Conservation (phyloP, 2,888 invertebrate species). For the Cactoblastis cactorum region DNA sequence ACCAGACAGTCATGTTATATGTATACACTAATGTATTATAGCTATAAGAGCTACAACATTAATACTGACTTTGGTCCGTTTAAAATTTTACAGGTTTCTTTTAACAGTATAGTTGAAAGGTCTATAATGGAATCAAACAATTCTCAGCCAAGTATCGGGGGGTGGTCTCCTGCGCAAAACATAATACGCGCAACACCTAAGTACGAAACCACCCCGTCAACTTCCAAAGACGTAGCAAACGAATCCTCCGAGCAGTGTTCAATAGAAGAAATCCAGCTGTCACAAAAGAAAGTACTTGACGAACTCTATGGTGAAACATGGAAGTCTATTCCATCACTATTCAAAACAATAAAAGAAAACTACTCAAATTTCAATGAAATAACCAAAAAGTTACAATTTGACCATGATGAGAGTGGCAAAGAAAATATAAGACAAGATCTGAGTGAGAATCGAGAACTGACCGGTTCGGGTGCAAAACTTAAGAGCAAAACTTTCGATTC, state of each 20-base stretch:
- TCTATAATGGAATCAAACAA: conserved; percentile 31
- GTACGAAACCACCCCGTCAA: conserved; percentile 49
- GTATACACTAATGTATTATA: neutral
- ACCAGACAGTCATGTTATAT: neutral
- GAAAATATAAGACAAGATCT: conserved; percentile 53
- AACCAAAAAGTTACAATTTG: conserved; percentile 55
- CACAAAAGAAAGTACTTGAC: conserved; percentile 63
- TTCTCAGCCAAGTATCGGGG: conserved; percentile 47
- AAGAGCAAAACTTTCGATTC: conserved; percentile 35
- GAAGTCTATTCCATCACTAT: conserved; percentile 70
- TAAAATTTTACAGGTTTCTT: conserved; percentile 50
- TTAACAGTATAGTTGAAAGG: conserved; percentile 40
- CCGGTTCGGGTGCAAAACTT: conserved; percentile 53
- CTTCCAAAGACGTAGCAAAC: conserved; percentile 57
- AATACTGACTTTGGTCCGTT: neutral
- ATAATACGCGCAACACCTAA: conserved; percentile 60
- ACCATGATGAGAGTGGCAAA: conserved; percentile 59
- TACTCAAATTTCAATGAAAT: conserved; percentile 44
- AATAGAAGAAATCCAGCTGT: conserved; percentile 57
- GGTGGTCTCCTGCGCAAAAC: conserved; percentile 67
- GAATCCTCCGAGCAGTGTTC: conserved; percentile 62
- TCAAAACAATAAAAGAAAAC: conserved; percentile 50
- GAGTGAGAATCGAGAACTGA: conserved; percentile 47
- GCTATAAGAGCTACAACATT: neutral
- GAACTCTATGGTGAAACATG: conserved; percentile 78